Evolutionary conservation across 2,797 vertebrate genomes (phyloP), one percentile per base, ranked within the genome.

Genomic region (Margarornis squamiger): DNA sequence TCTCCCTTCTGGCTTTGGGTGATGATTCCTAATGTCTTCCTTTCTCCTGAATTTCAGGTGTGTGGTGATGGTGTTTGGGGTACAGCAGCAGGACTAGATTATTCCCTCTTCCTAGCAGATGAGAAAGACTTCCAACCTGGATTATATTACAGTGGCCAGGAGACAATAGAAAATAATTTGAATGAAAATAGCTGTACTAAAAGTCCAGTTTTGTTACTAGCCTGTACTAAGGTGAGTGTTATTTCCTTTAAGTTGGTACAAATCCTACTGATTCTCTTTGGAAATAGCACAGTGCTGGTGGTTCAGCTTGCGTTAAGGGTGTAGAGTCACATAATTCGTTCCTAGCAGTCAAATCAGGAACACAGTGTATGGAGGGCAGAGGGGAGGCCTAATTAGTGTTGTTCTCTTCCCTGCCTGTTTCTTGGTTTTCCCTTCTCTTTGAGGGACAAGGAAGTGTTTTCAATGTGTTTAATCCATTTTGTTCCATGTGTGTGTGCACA

Each of bases 111-210:
- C 82, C 96, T 99, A 62, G 98, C 98, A 38, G 99, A 99, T 59
- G 99, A 99, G 22, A 98, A 99, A 95, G 99, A 99, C 77, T 99
- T 98, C 94, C 99, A 99, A 88, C 99, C 99, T 96, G 99, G 98
- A 59, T 97, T 99, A 45, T 99, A 99, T 97, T 99, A 99, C 95
- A 99, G 99, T 92, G 99, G 99, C 17, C 98, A 97, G 92, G 98
- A 99, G 97, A 97, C 98, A 55, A 90, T 96, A 84, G 98, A 97
- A 83, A 95, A 92, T 39, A 94, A 38, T 52, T 90, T 96, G 81
- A 96, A 97, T 95, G 97, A 97, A 94, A 96, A 94, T 29, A 97
- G 96, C 26, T 98, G 96, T 97, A 98, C 98, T 62, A 98, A 98
- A 95, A 98, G 97, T 96, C 98, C 99, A 27, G 97, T 98, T 22